Conservation (phyloP, 2,797 vertebrate species). For the Sebastolobus alascanus region DNA sequence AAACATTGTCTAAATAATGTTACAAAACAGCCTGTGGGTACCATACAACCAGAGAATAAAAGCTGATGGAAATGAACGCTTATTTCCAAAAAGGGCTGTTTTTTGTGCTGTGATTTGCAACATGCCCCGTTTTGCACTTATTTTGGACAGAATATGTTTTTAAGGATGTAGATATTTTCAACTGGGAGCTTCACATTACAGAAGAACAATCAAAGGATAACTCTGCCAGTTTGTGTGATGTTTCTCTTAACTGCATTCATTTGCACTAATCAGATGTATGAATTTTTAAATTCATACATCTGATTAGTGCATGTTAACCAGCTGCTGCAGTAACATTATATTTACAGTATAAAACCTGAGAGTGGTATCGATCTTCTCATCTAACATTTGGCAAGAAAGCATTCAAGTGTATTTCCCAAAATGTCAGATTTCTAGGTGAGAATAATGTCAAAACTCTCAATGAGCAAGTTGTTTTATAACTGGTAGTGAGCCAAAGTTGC, state of each 20-base stretch:
- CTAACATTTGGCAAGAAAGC: neutral
- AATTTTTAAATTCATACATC: constrained; percentile 11
- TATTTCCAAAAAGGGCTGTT: neutral
- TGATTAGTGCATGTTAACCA: neutral
- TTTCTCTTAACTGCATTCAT: constrained; percentile 27
- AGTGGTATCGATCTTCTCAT: constrained; percentile 5
- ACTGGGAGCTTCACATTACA: constrained; percentile 5
- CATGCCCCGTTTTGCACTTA: neutral
- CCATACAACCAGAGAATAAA: neutral
- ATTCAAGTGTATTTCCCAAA: neutral
- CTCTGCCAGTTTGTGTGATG: constrained; percentile 2
- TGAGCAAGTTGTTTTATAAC: neutral
- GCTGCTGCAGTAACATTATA: neutral
- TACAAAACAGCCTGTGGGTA: constrained; percentile 6
- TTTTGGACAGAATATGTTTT: constrained; percentile 12
- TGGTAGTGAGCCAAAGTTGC: neutral
- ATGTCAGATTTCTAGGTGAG: neutral
- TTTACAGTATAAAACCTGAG: neutral
- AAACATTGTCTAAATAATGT: constrained; percentile 6
- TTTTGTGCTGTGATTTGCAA: neutral
- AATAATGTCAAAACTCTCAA: neutral
- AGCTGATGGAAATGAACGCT: neutral
- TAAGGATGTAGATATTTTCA: constrained; percentile 18
- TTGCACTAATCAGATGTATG: constrained; percentile 23
- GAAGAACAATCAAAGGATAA: constrained; percentile 9